Evolutionary conservation across 1,140 invertebrate genomes (phyloP).

Genomic region (Orchesella cincta): DNA sequence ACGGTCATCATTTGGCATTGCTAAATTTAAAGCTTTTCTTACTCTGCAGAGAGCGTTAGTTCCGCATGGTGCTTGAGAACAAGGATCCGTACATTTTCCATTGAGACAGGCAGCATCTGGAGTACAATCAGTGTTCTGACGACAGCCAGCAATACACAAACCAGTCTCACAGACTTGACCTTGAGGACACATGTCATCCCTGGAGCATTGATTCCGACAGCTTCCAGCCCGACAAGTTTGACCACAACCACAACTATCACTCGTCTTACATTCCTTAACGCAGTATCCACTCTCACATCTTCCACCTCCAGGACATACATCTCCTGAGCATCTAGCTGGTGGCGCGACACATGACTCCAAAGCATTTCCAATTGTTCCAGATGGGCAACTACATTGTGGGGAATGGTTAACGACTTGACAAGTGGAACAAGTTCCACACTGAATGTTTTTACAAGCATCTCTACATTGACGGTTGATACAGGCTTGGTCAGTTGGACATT

Average conservation of each 20-base stretch:
- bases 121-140: slow-evolving; percentile 75
- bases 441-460: slow-evolving; percentile 73
- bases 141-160: slow-evolving; percentile 72
- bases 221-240: slow-evolving; percentile 53
- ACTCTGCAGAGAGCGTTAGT: slow-evolving; percentile 68
- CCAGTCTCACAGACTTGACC: slow-evolving; percentile 68
- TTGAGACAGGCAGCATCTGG: slow-evolving; percentile 73
- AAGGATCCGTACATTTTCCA: slow-evolving; percentile 76
- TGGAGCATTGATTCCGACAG: slow-evolving; percentile 62
- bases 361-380: slow-evolving; percentile 78
- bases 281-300: slow-evolving; percentile 73
- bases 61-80: slow-evolving; percentile 67
- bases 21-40: slow-evolving; percentile 51
- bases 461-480: slow-evolving; percentile 80
- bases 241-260: slow-evolving; percentile 52
- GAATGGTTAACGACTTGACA: slow-evolving; percentile 80
- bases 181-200: slow-evolving; percentile 69
- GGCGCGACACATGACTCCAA: slow-evolving; percentile 70
- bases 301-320: slow-evolving; percentile 63
- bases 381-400: slow-evolving; percentile 78
- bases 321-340: slow-evolving; percentile 66
- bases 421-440: slow-evolving; percentile 78
- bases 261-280: slow-evolving; percentile 56
- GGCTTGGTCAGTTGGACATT: slow-evolving; percentile 71
- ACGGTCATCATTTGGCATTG: slow-evolving; percentile 39